These are phyloP conservation scores for Drosophila neotestacea DNA, from an alignment of 2,888 invertebrate genomes.

Conservation along the genomic window DNA sequence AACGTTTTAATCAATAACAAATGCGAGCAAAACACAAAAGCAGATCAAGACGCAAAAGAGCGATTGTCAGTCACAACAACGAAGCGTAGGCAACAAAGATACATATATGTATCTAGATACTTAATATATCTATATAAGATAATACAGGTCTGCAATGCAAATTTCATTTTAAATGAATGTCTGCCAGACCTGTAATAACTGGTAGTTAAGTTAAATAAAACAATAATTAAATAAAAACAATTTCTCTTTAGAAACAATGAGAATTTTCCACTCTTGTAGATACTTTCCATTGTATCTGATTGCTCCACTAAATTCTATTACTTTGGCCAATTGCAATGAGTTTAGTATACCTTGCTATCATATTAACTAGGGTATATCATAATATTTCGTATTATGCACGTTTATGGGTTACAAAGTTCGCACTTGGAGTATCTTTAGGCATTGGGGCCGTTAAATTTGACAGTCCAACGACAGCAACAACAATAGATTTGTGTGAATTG, in stretches of 20 bases:
- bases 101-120: neutral
- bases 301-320: too few species aligned
- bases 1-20: conserved; percentile 14
- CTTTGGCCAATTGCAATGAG: neutral
- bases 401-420: neutral
- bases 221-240: neutral
- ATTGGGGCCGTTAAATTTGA: conserved; percentile 12
- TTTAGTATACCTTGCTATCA: neutral
- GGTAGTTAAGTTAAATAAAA: neutral
- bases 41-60: conserved; percentile 4
- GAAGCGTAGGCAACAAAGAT: conserved; percentile 21
- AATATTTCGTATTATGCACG: neutral
- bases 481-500: conserved; percentile 31
- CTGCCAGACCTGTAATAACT: conserved; percentile 10
- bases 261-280: neutral
- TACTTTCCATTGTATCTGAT: too few species aligned
- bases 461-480: neutral
- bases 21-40: conserved; percentile 15
- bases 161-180: neutral
- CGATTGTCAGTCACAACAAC: conserved; percentile 2
- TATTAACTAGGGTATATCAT: neutral
- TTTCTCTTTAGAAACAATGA: neutral
- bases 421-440: conserved; percentile 2
- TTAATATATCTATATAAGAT: neutral
- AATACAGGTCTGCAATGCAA: too few species aligned